Conservation (phyloP, 2,113 vertebrate species). For the Ceratotherium simum region DNA sequence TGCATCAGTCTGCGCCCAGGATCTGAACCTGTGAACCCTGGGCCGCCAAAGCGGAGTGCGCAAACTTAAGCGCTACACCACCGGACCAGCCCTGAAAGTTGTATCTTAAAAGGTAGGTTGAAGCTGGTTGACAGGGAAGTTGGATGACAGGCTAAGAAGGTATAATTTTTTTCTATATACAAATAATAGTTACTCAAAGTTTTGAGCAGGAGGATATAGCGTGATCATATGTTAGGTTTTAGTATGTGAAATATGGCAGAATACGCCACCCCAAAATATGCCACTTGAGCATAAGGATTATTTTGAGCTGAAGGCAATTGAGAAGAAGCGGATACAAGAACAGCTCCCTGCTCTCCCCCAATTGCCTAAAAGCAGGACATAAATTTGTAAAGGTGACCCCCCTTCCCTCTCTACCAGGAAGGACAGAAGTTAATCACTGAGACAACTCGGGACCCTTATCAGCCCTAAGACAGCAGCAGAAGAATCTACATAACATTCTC, state of each 20-base stretch:
- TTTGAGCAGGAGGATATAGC: not conserved
- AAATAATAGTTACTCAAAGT: not conserved
- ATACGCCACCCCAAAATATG: not conserved
- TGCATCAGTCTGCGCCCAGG: no score
- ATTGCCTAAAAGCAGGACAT: not conserved
- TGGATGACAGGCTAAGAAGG: not conserved
- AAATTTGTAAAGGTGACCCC: not conserved
- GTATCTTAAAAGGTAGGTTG: not conserved
- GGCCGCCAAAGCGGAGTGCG: no score
- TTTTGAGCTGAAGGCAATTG: not conserved
- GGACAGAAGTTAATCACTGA: not conserved
- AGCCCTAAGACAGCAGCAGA: not conserved
- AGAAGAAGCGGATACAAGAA: not conserved
- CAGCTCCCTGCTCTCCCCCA: not conserved
- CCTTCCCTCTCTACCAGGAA: not conserved
- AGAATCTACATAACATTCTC: not conserved
- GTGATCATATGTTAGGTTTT: not conserved
- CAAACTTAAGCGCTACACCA: no score
- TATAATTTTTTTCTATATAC: not conserved
- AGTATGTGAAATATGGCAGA: not conserved
- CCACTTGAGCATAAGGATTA: not conserved
- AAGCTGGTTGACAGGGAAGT: not conserved
- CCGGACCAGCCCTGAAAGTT: not conserved
- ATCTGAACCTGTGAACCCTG: no score
- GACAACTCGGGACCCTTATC: not conserved